Evolutionary conservation across 2,888 invertebrate genomes (phyloP).

Genomic region (Deroplatys truncata): DNA sequence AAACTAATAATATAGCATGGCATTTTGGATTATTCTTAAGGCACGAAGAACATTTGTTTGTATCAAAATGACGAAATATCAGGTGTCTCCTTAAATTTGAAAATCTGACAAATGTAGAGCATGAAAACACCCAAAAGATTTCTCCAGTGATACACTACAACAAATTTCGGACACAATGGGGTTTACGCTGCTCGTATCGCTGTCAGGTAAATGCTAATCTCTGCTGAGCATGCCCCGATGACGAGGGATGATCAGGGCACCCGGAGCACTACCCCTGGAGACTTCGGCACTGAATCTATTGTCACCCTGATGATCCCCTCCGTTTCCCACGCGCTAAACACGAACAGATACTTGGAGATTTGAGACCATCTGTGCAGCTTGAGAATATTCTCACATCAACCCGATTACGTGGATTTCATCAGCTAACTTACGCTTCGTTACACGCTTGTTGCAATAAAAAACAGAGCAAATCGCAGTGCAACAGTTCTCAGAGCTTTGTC

Average conservation of each 20-base stretch:
- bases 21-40: too few species aligned
- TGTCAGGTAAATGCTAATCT: background rate
- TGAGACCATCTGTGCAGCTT: background rate
- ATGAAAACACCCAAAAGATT: too few species aligned
- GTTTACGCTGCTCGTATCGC: background rate
- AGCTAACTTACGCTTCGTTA: background rate
- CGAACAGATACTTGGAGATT: background rate
- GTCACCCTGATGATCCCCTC: background rate
- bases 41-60: too few species aligned
- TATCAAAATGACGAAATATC: too few species aligned
- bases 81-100: too few species aligned
- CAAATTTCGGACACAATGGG: too few species aligned
- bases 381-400: background rate
- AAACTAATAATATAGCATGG: too few species aligned
- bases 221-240: background rate
- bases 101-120: too few species aligned
- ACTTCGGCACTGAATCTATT: background rate
- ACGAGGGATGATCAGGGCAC: background rate
- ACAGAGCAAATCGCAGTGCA: too few species aligned
- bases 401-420: background rate
- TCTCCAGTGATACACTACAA: too few species aligned
- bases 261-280: background rate
- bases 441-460: too few species aligned
- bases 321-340: background rate
- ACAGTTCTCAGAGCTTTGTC: too few species aligned